Conservation (phyloP, 2,888 invertebrate species). For the Carpatolechia fugitivella region DNA sequence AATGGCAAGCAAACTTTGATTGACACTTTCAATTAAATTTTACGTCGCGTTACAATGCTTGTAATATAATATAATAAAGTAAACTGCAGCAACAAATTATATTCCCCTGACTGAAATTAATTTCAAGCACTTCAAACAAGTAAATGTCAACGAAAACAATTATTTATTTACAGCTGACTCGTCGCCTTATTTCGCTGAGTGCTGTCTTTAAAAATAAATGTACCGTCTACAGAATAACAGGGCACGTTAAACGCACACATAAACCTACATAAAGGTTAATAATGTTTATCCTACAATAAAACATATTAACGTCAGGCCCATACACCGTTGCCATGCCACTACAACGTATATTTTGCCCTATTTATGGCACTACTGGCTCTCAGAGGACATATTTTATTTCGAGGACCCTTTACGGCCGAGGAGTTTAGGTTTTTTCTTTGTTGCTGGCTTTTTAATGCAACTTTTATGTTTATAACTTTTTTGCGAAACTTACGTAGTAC, state of each 20-base stretch:
- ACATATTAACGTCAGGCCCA: slow-evolving; percentile 54
- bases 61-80: too few species aligned
- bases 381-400: slow-evolving; percentile 16
- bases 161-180: slow-evolving; percentile 3
- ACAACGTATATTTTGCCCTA: slow-evolving; percentile 26
- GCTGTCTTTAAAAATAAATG: slow-evolving; percentile 11
- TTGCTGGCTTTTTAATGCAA: too few species aligned
- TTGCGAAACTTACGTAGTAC: too few species aligned
- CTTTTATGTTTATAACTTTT: too few species aligned
- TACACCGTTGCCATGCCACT: slow-evolving; percentile 31
- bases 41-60: neutral
- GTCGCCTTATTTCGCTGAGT: slow-evolving; percentile 1
- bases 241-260: slow-evolving; percentile 43
- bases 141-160: neutral
- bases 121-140: neutral
- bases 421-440: too few species aligned
- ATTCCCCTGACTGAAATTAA: too few species aligned
- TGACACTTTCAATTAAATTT: neutral
- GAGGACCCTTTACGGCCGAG: slow-evolving; percentile 7
- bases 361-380: slow-evolving; percentile 31
- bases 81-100: too few species aligned
- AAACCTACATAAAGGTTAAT: slow-evolving; percentile 52
- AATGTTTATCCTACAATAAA: slow-evolving; percentile 53
- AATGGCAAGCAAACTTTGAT: too few species aligned
- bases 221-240: neutral